Base-by-base conservation (phyloP, 2,888 invertebrate genomes). In the Nipponacmea schrenckii region DNA sequence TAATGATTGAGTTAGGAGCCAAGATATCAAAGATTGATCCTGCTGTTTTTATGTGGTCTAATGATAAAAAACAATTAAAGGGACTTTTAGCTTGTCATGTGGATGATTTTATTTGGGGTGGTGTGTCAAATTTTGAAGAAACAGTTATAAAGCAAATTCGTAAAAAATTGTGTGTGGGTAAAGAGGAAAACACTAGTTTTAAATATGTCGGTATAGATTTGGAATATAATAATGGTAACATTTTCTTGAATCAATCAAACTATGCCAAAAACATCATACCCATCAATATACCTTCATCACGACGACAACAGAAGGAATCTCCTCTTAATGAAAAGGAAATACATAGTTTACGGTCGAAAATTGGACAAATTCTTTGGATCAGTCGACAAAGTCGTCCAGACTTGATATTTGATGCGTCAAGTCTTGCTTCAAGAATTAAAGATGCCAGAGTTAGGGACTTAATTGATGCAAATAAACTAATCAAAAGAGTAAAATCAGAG, bases 11-110 rank as follows among this genome's bases (percentile, higher is more conserved):
- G 8, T 24, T 20, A 50, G 45, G 68, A 27, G 62, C 48, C 31
- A 64, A 27, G 8, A 48, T 27, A 48, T 62, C 63, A 5, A 48
- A 64, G 20, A 46, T 66, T 5, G 69, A 69, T 45, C 66, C 66
- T 20, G 65, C 69, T n/a, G 69, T 73, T 17, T 73, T 69, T 62
- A 69, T 62, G 26, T 69, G 69, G 67, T 26, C 24, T 8, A 56
- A 39, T 62, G 45, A 62, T 7, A 15, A 56, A 24, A 50, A 44
- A 17, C 62, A 31, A 39, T 14, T 70, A 15, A 45, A 31, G 20
- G 73, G 66, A 3, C 26, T 70, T 3, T 31, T 73, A 64, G 69
- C 67, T 27, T 67, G 73, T 46, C 70, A 73, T 67, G 70, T 73
- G 8, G 73, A 73, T 63, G 68, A 63, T 24, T 68, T 68, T n/a